Evolutionary conservation across 2,888 invertebrate species (phyloP).

Genomic region (Siphlonurus alternatus): DNA sequence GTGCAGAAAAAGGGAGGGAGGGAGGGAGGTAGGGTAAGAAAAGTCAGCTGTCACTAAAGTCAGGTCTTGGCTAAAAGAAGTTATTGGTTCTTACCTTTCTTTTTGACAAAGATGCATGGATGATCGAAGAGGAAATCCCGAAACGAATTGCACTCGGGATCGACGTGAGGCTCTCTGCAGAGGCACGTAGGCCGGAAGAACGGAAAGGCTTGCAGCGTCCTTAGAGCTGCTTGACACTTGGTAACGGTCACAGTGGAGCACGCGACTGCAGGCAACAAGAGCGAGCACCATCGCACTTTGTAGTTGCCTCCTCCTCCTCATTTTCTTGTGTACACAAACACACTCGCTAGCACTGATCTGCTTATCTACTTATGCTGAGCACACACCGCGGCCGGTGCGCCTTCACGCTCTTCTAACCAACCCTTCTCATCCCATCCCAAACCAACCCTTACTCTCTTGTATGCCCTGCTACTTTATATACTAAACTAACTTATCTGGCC

Average conservation of each 20-base stretch:
- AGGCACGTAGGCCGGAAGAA: constrained; percentile 88
- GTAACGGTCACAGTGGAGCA: constrained; percentile 86
- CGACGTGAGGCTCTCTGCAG: constrained; percentile 77
- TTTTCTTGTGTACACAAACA: too few relatives aligned
- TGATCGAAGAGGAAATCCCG: constrained; percentile 86
- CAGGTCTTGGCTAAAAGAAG: neutral
- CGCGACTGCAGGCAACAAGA: constrained; percentile 48
- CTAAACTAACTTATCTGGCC: too few relatives aligned
- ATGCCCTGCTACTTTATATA: too few relatives aligned
- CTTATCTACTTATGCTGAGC: too few relatives aligned
- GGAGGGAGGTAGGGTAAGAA: neutral
- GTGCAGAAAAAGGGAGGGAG: neutral
- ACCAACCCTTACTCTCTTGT: too few relatives aligned
- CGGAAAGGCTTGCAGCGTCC: constrained; percentile 76
- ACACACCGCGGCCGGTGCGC: too few relatives aligned
- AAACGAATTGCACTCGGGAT: constrained; percentile 84
- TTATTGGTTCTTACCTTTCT: constrained; percentile 55
- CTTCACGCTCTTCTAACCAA: too few relatives aligned
- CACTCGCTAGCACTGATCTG: too few relatives aligned
- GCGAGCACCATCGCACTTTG: too few relatives aligned
- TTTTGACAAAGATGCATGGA: constrained; percentile 77
- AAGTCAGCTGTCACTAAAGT: too few relatives aligned
- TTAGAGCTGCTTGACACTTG: constrained; percentile 80
- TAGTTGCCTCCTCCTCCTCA: too few relatives aligned
- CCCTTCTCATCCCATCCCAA: too few relatives aligned